Evolutionary conservation across 1,140 invertebrate genomes (phyloP).

Genomic region (Pemphigus obesinymphae): DNA sequence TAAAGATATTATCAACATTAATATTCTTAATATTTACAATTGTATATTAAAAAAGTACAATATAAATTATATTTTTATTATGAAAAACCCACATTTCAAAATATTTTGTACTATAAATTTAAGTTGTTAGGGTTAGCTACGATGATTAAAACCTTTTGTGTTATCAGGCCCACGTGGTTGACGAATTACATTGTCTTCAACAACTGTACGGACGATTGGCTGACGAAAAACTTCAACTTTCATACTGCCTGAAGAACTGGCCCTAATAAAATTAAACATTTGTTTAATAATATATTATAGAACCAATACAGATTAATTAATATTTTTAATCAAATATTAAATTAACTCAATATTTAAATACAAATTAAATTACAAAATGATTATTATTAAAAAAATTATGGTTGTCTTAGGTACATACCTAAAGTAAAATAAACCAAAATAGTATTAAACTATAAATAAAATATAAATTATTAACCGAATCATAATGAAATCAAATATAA

Average conservation of each 20-base stretch:
- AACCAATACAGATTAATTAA: too few relatives aligned
- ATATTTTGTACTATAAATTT: background rate
- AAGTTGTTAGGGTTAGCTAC: conserved; percentile 31
- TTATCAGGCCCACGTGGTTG: conserved; percentile 32
- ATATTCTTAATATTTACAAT: conserved; percentile 24
- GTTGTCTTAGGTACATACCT: too few relatives aligned
- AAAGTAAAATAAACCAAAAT: too few relatives aligned
- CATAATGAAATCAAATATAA: too few relatives aligned
- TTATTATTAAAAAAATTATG: too few relatives aligned
- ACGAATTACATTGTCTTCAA: conserved; percentile 33
- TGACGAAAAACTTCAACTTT: conserved; percentile 29
- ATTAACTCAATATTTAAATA: too few relatives aligned
- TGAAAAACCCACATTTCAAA: conserved; percentile 10
- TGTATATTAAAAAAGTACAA: conserved; percentile 8
- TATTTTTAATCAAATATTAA: too few relatives aligned
- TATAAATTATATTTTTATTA: conserved; percentile 21
- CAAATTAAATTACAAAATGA: too few relatives aligned
- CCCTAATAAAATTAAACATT: background rate
- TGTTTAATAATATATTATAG: background rate
- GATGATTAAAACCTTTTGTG: conserved; percentile 36
- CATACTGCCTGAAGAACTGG: conserved; percentile 28
- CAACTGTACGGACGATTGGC: background rate
- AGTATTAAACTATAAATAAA: too few relatives aligned
- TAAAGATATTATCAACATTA: conserved; percentile 4
- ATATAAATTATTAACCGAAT: too few relatives aligned